Evolutionary conservation across 2,888 invertebrate genomes (phyloP).

Genomic region (Leptopilina drosophilae): DNA sequence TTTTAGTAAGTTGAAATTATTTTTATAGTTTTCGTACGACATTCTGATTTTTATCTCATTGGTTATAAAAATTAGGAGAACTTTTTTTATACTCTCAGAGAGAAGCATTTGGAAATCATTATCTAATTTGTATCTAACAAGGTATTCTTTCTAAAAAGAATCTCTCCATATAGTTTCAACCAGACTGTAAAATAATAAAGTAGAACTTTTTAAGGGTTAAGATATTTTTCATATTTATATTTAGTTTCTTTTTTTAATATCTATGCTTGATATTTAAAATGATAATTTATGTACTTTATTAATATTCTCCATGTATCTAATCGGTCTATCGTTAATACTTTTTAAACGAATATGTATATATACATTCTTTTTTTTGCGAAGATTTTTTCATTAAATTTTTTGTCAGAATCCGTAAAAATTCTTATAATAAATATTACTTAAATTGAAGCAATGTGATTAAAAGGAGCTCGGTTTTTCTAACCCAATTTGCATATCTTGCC

Average conservation of each 20-base stretch:
- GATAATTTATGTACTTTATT: too few species aligned
- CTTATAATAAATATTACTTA: neutral
- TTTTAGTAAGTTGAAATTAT: constrained; percentile 1
- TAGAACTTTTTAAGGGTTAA: too few species aligned
- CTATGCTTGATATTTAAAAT: too few species aligned
- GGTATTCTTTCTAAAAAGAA: neutral
- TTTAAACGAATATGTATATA: neutral
- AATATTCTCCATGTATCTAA: neutral
- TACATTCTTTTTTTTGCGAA: neutral
- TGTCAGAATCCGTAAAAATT: constrained; percentile 3
- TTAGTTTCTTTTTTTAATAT: too few species aligned
- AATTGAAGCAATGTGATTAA: constrained; percentile 40
- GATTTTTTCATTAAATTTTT: constrained; percentile 4
- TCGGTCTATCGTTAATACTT: neutral
- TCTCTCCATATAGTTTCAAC: neutral
- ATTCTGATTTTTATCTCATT: constrained; percentile 4
- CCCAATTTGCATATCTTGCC: constrained; percentile 50
- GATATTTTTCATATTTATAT: too few species aligned
- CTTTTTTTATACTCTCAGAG: neutral
- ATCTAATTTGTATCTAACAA: constrained; percentile 3
- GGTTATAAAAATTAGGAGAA: constrained; percentile 16
- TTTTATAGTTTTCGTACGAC: constrained; percentile 12
- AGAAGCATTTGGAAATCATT: neutral
- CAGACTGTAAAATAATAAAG: neutral
- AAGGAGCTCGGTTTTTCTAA: constrained; percentile 43